These are phyloP conservation scores for Chrysaora quinquecirrha DNA, from an alignment of 30 jellyfish, hydroid and myxozoan species.

Conservation along the genomic window DNA sequence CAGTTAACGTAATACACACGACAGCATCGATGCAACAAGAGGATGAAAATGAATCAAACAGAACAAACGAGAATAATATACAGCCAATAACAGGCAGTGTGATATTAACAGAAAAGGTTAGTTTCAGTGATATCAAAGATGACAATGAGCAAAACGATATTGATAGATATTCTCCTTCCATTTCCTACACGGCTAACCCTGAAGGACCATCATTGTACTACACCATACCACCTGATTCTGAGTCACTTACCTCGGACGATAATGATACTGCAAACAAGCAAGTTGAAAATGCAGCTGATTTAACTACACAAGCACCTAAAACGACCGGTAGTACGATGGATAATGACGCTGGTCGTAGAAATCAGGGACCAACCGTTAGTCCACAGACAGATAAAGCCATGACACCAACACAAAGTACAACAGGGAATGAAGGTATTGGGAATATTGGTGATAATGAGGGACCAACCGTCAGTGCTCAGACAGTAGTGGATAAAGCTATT, in stretches of 20 bases:
- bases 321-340: not conserved
- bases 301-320: not conserved
- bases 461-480: not conserved
- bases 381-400: not conserved
- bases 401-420: not conserved
- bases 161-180: constrained; percentile 9
- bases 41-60: too few species aligned
- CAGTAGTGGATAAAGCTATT: not conserved
- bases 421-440: not conserved
- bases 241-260: not conserved
- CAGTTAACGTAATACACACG: constrained; percentile 4
- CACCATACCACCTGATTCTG: not conserved
- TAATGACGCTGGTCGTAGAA: not conserved
- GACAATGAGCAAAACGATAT: not conserved
- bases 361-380: not conserved
- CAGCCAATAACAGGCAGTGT: constrained; percentile 63
- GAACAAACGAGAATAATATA: not conserved
- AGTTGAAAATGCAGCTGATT: constrained; percentile 3
- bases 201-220: not conserved
- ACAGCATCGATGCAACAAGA: constrained; percentile 18
- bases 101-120: constrained; percentile 57
- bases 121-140: constrained; percentile 28
- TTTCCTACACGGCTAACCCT: not conserved
- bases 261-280: not conserved
- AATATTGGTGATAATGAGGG: not conserved